Conservation (phyloP, 2,888 invertebrate genomes). For the Drymonia ruficornis region DNA sequence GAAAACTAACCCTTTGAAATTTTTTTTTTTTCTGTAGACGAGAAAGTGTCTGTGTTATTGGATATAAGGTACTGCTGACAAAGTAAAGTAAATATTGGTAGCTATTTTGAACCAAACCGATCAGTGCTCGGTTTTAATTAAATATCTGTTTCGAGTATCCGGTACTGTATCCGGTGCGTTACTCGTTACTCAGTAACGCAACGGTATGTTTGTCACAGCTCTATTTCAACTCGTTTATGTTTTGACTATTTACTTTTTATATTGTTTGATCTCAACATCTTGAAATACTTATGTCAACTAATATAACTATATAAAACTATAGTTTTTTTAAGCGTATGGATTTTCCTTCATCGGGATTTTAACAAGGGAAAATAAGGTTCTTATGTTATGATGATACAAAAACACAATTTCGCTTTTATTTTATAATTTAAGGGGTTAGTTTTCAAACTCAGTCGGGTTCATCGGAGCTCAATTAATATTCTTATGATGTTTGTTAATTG, state of each 20-base stretch:
- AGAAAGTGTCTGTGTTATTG: too few species aligned
- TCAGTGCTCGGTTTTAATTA: too few species aligned
- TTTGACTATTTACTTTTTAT: not conserved
- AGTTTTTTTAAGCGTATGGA: too few species aligned
- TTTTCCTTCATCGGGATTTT: too few species aligned
- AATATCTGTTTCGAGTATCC: not conserved
- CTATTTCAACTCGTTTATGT: not conserved
- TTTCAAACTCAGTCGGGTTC: slow-evolving; percentile 6
- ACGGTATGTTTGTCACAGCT: not conserved
- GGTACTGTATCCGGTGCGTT: too few species aligned
- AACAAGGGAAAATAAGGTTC: too few species aligned
- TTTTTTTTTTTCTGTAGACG: too few species aligned
- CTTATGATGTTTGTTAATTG: slow-evolving; percentile 34
- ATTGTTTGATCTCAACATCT: not conserved
- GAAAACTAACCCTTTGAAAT: not conserved
- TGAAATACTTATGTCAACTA: not conserved
- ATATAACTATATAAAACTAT: too few species aligned
- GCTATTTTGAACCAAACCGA: too few species aligned
- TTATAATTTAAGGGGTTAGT: not conserved
- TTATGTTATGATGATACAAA: not conserved
- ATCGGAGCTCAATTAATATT: slow-evolving; percentile 40
- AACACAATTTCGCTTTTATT: not conserved
- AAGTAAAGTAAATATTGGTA: too few species aligned
- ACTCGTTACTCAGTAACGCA: not conserved
- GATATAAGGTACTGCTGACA: not conserved